Evolutionary conservation across 2,888 invertebrate genomes (phyloP).

Genomic region (Lepidonotus clava): DNA sequence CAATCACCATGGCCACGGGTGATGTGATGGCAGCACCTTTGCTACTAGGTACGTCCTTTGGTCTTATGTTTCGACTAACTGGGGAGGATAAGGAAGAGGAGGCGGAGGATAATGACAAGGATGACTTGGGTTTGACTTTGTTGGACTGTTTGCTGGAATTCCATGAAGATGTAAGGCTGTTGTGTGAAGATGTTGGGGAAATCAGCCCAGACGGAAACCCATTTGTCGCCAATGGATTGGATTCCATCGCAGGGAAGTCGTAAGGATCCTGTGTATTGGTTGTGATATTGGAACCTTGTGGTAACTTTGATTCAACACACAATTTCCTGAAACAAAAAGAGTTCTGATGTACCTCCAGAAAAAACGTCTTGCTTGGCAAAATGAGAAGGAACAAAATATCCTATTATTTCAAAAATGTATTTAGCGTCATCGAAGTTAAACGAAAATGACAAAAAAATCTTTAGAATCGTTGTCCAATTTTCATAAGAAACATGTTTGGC

Average conservation of each 20-base stretch:
- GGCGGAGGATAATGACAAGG: background rate
- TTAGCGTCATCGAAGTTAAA: too few relatives aligned
- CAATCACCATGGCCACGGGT: constrained; percentile 39
- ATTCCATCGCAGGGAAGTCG: constrained; percentile 68
- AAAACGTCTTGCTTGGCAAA: too few relatives aligned
- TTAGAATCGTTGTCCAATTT: too few relatives aligned
- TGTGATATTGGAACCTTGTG: constrained; percentile 71
- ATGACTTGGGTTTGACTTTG: constrained; percentile 13
- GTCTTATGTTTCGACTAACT: constrained; percentile 26
- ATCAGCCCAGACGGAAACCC: background rate
- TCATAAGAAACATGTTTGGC: too few relatives aligned
- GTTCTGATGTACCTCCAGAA: too few relatives aligned
- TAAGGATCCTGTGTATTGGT: constrained; percentile 76
- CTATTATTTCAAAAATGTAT: too few relatives aligned
- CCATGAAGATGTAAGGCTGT: constrained; percentile 46
- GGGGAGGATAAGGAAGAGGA: background rate
- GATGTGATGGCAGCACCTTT: background rate
- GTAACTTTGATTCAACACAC: constrained; percentile 77
- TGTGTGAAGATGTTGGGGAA: constrained; percentile 11
- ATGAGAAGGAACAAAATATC: too few relatives aligned
- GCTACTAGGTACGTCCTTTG: constrained; percentile 40
- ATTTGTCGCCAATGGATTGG: background rate
- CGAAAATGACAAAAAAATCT: too few relatives aligned
- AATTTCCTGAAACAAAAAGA: constrained; percentile 75
- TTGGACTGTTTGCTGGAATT: constrained; percentile 36